Evolutionary conservation across 2,797 vertebrate species (phyloP).

Genomic region (Falco berigora): DNA sequence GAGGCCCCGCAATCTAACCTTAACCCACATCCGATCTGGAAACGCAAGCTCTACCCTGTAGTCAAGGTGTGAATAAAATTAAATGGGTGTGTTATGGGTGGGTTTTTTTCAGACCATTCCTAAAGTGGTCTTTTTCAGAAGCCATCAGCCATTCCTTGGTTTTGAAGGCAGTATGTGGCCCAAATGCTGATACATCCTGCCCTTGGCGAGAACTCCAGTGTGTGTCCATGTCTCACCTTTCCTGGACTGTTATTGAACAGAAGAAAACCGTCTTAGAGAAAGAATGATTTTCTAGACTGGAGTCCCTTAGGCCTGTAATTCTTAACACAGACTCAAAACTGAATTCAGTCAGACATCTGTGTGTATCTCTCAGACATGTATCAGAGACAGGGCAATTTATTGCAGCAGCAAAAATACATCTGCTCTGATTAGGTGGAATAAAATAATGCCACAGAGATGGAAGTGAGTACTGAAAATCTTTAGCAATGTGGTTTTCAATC

Average conservation of each 20-base stretch:
- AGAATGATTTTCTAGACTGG: background rate
- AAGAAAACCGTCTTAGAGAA: background rate
- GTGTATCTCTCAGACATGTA: background rate
- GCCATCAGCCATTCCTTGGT: background rate
- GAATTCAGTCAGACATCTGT: background rate
- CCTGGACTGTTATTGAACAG: background rate
- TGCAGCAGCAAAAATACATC: slow-evolving; percentile 2
- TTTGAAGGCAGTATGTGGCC: background rate
- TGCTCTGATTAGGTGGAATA: background rate
- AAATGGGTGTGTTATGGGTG: background rate
- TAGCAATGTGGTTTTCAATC: background rate
- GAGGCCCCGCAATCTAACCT: background rate
- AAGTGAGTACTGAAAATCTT: background rate
- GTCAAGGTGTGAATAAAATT: background rate
- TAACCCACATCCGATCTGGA: background rate
- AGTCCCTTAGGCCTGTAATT: background rate
- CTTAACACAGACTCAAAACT: background rate
- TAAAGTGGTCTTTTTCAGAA: background rate
- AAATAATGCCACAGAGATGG: background rate
- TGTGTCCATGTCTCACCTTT: background rate
- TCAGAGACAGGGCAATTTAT: background rate
- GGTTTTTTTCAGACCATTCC: background rate
- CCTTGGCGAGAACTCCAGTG: background rate
- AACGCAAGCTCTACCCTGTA: background rate
- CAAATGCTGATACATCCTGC: background rate